These are phyloP conservation scores for Hymenopus coronatus DNA, from an alignment of 2,888 invertebrate genomes.

Conservation along the genomic window DNA sequence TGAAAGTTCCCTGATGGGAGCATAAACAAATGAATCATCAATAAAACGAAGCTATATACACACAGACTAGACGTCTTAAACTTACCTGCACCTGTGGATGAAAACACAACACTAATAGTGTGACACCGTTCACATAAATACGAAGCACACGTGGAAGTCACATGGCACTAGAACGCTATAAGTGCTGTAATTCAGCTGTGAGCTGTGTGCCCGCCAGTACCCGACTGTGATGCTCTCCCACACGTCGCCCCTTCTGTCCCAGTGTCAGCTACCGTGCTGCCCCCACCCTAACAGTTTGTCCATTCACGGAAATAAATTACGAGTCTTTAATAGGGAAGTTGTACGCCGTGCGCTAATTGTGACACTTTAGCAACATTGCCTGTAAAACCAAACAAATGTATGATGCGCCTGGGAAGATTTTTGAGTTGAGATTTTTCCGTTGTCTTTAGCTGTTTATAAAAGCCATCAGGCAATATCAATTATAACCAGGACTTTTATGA, in stretches of 20 bases:
- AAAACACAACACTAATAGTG: neutral
- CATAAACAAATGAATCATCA: neutral
- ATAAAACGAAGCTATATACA: neutral
- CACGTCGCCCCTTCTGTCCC: neutral
- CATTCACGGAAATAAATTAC: neutral
- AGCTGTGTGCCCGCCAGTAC: neutral
- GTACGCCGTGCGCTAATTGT: neutral
- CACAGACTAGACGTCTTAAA: neutral
- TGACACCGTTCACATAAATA: neutral
- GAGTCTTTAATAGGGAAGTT: neutral
- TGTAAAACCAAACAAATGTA: too few species aligned
- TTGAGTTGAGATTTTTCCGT: too few species aligned
- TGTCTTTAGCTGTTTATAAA: too few species aligned
- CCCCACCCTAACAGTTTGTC: neutral
- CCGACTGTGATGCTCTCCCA: neutral
- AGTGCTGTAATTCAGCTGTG: neutral
- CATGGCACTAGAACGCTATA: neutral
- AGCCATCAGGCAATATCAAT: too few species aligned
- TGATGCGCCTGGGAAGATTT: too few species aligned
- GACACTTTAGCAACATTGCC: too few species aligned
- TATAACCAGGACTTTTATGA: too few species aligned
- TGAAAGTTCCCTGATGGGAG: neutral
- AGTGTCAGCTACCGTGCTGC: neutral
- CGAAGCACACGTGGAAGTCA: neutral
- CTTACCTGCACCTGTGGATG: neutral